A percentile compares a stretch with the other conserved stretches of the same genome.
phyloP scores from a whole-genome alignment of 1,140 invertebrate genomes.

The Cecropterus lyciades region DNA sequence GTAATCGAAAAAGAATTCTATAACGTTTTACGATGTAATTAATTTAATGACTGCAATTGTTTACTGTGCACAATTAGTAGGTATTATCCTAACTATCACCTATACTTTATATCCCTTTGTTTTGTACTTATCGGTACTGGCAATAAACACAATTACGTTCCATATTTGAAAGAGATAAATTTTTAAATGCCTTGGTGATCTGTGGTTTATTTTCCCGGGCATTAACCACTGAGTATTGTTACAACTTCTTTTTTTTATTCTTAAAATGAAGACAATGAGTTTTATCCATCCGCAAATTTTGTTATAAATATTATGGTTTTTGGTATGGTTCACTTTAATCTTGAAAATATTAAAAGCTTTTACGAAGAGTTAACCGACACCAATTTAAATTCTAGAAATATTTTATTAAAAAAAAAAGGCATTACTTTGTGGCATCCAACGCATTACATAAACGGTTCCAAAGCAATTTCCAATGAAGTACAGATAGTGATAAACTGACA shows the following conservation, averaged over 20 bases:
- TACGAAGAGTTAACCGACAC: no score
- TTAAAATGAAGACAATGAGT: no score
- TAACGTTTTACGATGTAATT: constrained; percentile 18
- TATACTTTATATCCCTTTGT: constrained; percentile 8
- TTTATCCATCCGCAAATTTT: no score
- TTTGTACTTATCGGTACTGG: constrained; percentile 8
- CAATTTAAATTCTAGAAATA: no score
- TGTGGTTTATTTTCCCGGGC: constrained; percentile 4
- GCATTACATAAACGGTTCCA: not conserved
- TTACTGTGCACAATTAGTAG: constrained; percentile 7
- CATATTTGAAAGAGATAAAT: constrained; percentile 3
- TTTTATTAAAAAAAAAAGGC: not conserved
- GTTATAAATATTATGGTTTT: no score
- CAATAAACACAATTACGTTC: constrained; percentile 7
- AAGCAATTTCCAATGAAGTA: not conserved
- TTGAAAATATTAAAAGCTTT: no score
- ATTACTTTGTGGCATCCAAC: not conserved
- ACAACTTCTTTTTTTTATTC: no score
- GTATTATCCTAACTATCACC: constrained; percentile 4
- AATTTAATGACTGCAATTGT: constrained; percentile 7
- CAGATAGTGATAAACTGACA: constrained; percentile 21
- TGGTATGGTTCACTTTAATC: no score
- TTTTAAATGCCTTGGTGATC: not conserved
- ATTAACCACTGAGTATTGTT: no score
- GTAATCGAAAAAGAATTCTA: constrained; percentile 11